phyloP scores from a whole-genome alignment of 2,113 vertebrate species.

The Tapirus terrestris region DNA sequence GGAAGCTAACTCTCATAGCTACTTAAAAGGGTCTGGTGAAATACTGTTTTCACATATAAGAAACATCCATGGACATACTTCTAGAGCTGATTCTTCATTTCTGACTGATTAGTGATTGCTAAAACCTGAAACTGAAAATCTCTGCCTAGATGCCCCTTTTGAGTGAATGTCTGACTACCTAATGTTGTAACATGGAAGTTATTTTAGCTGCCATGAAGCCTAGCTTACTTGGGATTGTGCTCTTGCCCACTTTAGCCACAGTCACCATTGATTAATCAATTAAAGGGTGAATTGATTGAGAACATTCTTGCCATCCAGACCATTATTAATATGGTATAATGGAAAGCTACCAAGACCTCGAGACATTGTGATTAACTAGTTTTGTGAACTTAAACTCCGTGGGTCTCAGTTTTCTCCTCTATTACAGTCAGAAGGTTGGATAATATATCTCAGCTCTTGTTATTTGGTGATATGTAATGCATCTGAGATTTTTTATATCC shows the following conservation, averaged over 20 bases:
- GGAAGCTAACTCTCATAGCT: not conserved
- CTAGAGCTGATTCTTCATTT: constrained; percentile 25
- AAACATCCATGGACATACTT: not conserved
- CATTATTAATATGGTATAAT: constrained; percentile 10
- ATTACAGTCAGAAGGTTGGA: not conserved
- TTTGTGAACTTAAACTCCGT: constrained; percentile 30
- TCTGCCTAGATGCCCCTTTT: not conserved
- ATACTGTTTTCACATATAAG: constrained; percentile 30
- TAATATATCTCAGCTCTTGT: not conserved
- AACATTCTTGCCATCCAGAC: not conserved
- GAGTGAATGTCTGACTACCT: not conserved
- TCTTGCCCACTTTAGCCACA: not conserved
- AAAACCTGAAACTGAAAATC: constrained; percentile 1
- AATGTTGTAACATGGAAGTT: not conserved
- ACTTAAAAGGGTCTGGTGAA: not conserved
- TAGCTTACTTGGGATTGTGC: not conserved
- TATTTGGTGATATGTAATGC: constrained; percentile 24
- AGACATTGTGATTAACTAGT: not conserved
- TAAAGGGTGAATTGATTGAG: not conserved
- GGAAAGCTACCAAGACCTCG: not conserved
- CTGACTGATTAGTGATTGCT: not conserved
- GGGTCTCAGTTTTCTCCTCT: constrained; percentile 1
- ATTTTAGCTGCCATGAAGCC: constrained; percentile 31
- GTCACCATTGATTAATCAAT: not conserved
- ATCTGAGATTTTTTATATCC: not conserved